These are phyloP conservation scores for Archilochus colubris DNA, from an alignment of 2,113 vertebrate genomes.

Conservation along the genomic window DNA sequence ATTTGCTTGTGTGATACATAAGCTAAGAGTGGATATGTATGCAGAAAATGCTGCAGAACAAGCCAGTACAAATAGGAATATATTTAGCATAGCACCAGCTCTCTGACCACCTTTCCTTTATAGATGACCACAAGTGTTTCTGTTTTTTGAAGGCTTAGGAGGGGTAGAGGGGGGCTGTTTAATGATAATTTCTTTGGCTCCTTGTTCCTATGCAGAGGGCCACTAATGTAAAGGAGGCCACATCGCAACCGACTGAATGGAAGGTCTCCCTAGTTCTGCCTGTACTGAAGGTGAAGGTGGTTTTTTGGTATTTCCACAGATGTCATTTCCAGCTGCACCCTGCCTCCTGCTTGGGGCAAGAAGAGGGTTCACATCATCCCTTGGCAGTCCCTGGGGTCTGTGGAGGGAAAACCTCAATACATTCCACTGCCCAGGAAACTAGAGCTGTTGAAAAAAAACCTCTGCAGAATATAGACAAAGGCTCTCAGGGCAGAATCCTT, in stretches of 20 bases:
- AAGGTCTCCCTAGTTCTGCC: not conserved
- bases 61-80: not conserved
- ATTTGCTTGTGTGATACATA: not conserved
- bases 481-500: not conserved
- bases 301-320: not conserved
- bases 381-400: accelerated
- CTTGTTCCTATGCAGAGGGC: accelerated
- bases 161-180: not conserved
- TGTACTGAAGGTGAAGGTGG: not conserved
- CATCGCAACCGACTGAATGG: not conserved
- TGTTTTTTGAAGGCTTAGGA: accelerated
- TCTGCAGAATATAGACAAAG: not conserved
- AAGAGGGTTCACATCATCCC: not conserved
- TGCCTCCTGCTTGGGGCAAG: not conserved
- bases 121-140: accelerated
- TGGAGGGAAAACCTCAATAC: not conserved
- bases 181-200: not conserved
- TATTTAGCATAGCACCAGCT: not conserved
- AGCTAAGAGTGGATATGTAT: not conserved
- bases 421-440: not conserved
- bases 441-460: not conserved
- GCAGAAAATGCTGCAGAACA: not conserved
- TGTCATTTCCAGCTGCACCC: not conserved
- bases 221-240: not conserved
- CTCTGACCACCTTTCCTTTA: not conserved